A percentile compares a stretch with the other conserved stretches of the same genome.
phyloP scores from a whole-genome alignment of 2,888 invertebrate genomes.

The Drosophila flavopinicola region DNA sequence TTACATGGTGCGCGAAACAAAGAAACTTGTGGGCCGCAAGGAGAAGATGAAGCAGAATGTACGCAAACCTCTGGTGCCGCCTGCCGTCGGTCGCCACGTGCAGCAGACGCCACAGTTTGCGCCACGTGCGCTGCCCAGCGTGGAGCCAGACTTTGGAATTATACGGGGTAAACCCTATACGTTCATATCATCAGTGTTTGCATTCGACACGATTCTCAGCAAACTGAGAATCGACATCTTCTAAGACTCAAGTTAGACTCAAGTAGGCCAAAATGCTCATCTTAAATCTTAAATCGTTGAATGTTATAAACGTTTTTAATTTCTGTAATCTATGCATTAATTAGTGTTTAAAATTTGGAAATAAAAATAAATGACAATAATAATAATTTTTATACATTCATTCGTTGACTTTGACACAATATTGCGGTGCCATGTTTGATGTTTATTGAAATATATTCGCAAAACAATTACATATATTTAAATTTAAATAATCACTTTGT shows the following conservation, averaged over 20 bases:
- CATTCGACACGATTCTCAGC: slow-evolving; percentile 82
- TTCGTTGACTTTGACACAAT: slow-evolving; percentile 47
- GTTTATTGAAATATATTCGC: slow-evolving; percentile 70
- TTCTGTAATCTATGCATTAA: slow-evolving; percentile 25
- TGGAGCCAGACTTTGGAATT: slow-evolving; percentile 84
- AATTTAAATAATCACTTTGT: slow-evolving; percentile 66
- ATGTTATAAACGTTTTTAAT: slow-evolving; percentile 47
- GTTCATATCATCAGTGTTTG: slow-evolving; percentile 83
- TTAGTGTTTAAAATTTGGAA: slow-evolving; percentile 24
- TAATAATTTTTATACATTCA: slow-evolving; percentile 12
- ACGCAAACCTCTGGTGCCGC: slow-evolving; percentile 65
- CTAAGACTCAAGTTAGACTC: slow-evolving; percentile 22
- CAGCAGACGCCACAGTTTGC: slow-evolving; percentile 58
- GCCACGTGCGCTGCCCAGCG: slow-evolving; percentile 76
- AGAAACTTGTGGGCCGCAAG: slow-evolving; percentile 84
- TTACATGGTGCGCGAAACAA: slow-evolving; percentile 83
- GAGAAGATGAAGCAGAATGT: slow-evolving; percentile 84
- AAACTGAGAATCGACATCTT: slow-evolving; percentile 80
- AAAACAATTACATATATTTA: slow-evolving; percentile 62
- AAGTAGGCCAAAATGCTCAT: slow-evolving; percentile 6
- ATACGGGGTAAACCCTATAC: slow-evolving; percentile 82
- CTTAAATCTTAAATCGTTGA: slow-evolving; percentile 34
- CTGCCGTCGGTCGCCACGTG: slow-evolving; percentile 32
- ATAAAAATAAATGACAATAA: slow-evolving; percentile 21
- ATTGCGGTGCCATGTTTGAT: slow-evolving; percentile 50